These are phyloP conservation scores for Calliphora vomitoria DNA, from an alignment of 2,888 invertebrate genomes.

Conservation along the genomic window DNA sequence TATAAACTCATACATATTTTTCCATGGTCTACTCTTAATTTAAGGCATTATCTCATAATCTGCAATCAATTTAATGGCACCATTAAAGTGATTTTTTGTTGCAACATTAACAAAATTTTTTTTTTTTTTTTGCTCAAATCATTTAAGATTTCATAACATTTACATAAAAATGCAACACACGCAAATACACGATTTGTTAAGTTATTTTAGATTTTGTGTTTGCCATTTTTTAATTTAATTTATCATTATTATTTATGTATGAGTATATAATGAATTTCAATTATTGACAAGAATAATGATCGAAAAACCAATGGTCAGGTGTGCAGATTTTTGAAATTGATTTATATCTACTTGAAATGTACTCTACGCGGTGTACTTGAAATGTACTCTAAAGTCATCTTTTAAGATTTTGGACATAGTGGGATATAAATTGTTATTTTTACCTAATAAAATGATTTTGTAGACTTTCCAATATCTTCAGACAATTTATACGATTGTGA, in stretches of 20 bases:
- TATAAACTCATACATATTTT: not conserved
- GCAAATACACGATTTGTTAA: conserved; percentile 43
- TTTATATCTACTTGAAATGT: not conserved
- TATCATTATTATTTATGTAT: conserved; percentile 49
- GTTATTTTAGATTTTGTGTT: not conserved
- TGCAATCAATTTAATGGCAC: conserved; percentile 53
- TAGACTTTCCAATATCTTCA: too few relatives aligned
- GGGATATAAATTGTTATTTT: too few relatives aligned
- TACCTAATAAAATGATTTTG: too few relatives aligned
- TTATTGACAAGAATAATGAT: conserved; percentile 56
- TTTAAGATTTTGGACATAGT: too few relatives aligned
- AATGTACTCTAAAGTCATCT: too few relatives aligned
- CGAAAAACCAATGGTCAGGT: conserved; percentile 18
- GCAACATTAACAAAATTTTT: conserved; percentile 33
- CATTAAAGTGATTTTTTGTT: conserved; percentile 39
- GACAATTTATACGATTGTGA: too few relatives aligned
- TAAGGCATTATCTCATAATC: conserved; percentile 50
- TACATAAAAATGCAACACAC: conserved; percentile 34
- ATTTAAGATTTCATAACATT: conserved; percentile 39
- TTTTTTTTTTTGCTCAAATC: not conserved
- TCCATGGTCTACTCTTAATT: conserved; percentile 1
- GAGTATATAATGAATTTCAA: conserved; percentile 21
- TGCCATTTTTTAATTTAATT: conserved; percentile 40
- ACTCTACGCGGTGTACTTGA: not conserved
- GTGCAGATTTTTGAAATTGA: not conserved